phyloP scores from a whole-genome alignment of 2,113 vertebrate genomes.

The Sceloporus tristichus region DNA sequence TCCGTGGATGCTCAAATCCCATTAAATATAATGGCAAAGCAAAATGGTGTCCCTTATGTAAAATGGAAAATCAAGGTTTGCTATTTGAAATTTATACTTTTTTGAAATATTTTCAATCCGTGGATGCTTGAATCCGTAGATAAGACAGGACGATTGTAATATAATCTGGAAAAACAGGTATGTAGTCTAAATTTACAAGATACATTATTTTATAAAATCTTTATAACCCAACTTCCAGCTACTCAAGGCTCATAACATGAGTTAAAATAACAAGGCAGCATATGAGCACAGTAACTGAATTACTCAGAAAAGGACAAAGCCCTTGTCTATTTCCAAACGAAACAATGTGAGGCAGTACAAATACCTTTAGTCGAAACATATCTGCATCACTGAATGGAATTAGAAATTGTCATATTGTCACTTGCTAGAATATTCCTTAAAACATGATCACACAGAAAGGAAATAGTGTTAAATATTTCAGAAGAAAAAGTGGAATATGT shows the following conservation, averaged over 20 bases:
- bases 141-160: no score
- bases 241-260: no score
- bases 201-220: background rate
- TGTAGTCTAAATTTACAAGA: background rate
- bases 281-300: background rate
- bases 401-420: background rate
- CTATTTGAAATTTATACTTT: no score
- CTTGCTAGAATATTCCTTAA: background rate
- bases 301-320: background rate
- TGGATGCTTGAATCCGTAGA: no score
- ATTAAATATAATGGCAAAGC: no score
- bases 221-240: background rate
- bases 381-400: background rate
- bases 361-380: background rate
- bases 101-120: no score
- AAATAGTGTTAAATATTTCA: slow-evolving; percentile 51
- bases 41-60: no score
- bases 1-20: no score
- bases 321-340: background rate
- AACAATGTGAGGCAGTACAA: background rate
- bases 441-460: background rate
- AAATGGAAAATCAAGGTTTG: no score
- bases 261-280: background rate
- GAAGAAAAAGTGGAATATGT: slow-evolving; percentile 55
- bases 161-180: no score